Base-by-base conservation (phyloP, 2,797 vertebrate genomes). In the Lophius americanus region DNA sequence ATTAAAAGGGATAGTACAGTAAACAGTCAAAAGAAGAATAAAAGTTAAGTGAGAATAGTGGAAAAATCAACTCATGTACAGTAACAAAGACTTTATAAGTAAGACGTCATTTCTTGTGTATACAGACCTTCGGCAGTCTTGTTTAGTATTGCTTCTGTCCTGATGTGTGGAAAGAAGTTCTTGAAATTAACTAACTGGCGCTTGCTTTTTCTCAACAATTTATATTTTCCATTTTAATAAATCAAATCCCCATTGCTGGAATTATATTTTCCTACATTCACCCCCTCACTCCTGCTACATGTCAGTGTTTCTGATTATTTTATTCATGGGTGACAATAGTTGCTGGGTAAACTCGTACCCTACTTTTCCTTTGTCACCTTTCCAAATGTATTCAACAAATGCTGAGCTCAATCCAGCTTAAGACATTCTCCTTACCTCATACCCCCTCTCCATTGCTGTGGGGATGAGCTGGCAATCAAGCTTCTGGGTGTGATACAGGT, bases 281-380 rank as follows among this genome's bases (percentile, higher is more conserved):
- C 55, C 64, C 41, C 50, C 48, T 69, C 5, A 3, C 46, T 79
- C 37, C 44, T 33, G 63, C 44, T 39, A 51, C 70, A 66, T 58
- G 44, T 76, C 56, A 73, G 39, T 71, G 55, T 75, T 84, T 8
- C 61, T 84, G 23, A 23, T 23, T 23, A 23, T 23, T 23, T 86
- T 88, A 85, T 90, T 81, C 67, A 85, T 82, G 73, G 42, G 8
- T 83, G 80, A 73, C 75, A 73, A 59, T 70, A 51, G 60, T 73
- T 82, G 51, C 51, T 39, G 64, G 49, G 44, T 67, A 81, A 75
- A 75, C 38, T 37, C 2, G 68, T 80, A 78, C 50, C 76, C 85
- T 79, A 83, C 54, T 88, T 78, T 78, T 47, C 41, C 14, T 9
- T 1, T 2, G 23, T 41, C 55, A 14, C 46, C 65, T 36, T 52